Percentiles rank a stretch among this genome's conserved stretches.
These are phyloP conservation scores for Orycteropus afer DNA, from an alignment of 2,113 vertebrate species.

Conservation along the genomic window DNA sequence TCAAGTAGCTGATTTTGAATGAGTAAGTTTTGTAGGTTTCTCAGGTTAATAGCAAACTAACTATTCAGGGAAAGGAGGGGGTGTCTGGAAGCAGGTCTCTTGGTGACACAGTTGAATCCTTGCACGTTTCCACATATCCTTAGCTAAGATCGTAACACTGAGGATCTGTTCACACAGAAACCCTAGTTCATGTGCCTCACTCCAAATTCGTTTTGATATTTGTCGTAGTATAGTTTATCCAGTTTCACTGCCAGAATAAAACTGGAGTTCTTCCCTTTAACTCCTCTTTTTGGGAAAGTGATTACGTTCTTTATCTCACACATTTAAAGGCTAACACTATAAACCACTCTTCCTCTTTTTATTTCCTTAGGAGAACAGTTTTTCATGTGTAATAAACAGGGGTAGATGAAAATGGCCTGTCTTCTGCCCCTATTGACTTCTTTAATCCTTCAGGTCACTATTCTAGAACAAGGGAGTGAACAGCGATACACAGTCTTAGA, in stretches of 20 bases:
- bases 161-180: background rate
- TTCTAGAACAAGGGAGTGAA: background rate
- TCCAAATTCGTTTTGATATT: background rate
- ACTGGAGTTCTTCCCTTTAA: background rate
- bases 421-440: background rate
- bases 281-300: background rate
- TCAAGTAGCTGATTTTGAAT: no score
- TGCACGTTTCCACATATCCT: background rate
- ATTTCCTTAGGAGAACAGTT: background rate
- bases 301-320: background rate
- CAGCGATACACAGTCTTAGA: background rate
- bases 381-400: no score
- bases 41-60: background rate
- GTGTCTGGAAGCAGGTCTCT: background rate
- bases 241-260: background rate
- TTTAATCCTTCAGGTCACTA: background rate
- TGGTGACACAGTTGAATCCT: background rate
- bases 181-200: background rate
- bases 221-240: slow-evolving; percentile 7
- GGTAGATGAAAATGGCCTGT: background rate
- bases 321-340: background rate
- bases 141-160: background rate
- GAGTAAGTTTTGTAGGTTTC: background rate
- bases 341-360: background rate
- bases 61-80: background rate